Conservation (phyloP, 2,113 vertebrate genomes). For the Tapirus terrestris region DNA sequence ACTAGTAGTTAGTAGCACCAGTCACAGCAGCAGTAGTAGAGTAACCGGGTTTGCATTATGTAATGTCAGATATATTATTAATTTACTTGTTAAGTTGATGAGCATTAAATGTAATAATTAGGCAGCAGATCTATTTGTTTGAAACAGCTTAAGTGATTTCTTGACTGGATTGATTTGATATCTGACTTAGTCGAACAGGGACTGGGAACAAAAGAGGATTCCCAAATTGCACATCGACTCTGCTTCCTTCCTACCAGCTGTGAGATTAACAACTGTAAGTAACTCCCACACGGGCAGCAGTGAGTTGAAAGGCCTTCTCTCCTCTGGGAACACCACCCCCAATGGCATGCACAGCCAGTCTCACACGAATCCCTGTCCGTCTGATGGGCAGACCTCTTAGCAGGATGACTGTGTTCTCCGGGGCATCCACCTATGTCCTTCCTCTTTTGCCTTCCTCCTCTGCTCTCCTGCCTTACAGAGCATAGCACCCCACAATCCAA, state of each 20-base stretch:
- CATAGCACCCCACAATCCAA: background rate
- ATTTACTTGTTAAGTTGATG: background rate
- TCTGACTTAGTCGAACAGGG: background rate
- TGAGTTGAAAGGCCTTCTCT: background rate
- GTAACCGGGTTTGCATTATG: background rate
- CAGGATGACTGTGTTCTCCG: background rate
- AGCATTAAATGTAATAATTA: background rate
- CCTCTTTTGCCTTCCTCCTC: background rate
- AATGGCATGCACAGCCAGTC: accelerated
- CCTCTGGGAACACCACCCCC: background rate
- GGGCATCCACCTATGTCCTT: too few species aligned
- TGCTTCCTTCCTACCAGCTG: background rate
- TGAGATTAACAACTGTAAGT: background rate
- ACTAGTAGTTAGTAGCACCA: background rate
- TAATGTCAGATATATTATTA: background rate
- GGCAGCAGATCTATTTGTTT: background rate
- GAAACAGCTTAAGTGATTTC: background rate
- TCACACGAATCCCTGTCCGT: background rate
- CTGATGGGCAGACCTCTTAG: accelerated
- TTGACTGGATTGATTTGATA: background rate
- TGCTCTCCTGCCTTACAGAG: background rate
- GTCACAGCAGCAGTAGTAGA: background rate
- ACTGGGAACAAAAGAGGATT: background rate
- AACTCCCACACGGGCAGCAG: background rate
- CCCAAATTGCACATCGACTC: background rate